Conservation (phyloP, 2,888 invertebrate genomes). For the Drosophila barbarae region DNA sequence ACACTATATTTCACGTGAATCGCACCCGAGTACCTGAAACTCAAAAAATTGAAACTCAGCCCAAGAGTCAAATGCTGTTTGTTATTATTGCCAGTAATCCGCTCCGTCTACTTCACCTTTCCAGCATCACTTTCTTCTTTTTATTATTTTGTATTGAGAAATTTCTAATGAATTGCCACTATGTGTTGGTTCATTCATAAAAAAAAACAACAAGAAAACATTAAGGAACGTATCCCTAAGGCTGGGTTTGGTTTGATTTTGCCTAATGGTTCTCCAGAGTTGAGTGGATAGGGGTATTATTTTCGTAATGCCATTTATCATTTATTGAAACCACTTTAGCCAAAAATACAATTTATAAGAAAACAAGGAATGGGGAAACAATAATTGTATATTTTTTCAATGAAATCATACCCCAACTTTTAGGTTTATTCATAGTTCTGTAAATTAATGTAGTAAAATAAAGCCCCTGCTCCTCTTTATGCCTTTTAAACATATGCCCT, state of each 20-base stretch:
- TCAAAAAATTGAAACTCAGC: conserved; percentile 24
- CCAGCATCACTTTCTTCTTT: conserved; percentile 22
- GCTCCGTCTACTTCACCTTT: conserved; percentile 22
- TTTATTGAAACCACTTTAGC: conserved; percentile 9
- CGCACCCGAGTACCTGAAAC: conserved; percentile 30
- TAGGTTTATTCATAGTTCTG: neutral
- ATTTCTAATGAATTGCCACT: conserved; percentile 67
- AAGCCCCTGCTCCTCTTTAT: too few species aligned
- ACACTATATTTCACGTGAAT: conserved; percentile 58
- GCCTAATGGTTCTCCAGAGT: conserved; percentile 51
- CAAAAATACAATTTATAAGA: neutral
- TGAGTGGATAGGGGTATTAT: conserved; percentile 33
- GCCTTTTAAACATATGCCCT: conserved; percentile 40
- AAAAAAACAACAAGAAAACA: conserved; percentile 29
- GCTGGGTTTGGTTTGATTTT: conserved; percentile 25
- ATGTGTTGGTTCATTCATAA: conserved; percentile 67
- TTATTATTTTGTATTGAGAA: conserved; percentile 29
- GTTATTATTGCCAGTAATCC: conserved; percentile 54
- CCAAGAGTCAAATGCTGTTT: conserved; percentile 64
- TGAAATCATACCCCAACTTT: neutral
- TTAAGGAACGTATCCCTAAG: conserved; percentile 19
- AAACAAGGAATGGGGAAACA: neutral
- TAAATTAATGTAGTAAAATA: neutral
- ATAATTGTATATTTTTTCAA: neutral
- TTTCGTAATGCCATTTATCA: conserved; percentile 25